These are phyloP conservation scores for Phoeniculus purpureus DNA, from an alignment of 2,797 vertebrate genomes.

Conservation along the genomic window DNA sequence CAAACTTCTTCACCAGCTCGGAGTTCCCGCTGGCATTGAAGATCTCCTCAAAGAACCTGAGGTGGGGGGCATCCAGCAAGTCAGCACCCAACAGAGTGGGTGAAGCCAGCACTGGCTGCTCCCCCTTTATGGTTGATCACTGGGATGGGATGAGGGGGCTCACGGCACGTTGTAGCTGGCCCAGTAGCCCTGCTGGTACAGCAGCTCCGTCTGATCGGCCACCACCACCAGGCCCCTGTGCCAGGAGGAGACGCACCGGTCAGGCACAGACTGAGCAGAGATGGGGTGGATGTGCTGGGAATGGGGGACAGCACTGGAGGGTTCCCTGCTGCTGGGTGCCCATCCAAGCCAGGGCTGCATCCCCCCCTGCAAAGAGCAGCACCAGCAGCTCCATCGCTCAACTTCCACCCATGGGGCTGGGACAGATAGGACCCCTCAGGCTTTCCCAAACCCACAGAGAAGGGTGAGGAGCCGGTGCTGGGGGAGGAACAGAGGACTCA, in stretches of 20 bases:
- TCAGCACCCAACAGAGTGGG: not conserved
- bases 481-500: conserved; percentile 66
- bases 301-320: not conserved
- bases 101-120: not conserved
- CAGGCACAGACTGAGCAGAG: fast-evolving
- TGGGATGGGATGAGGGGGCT: not conserved
- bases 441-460: not conserved
- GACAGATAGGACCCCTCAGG: not conserved
- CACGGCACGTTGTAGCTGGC: conserved; percentile 97
- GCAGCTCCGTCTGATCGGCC: conserved; percentile 84
- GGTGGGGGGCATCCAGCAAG: not conserved
- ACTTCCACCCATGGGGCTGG: not conserved
- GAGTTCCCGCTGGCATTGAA: conserved; percentile 89
- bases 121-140: fast-evolving
- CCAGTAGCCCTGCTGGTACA: conserved; percentile 90
- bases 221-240: conserved; percentile 83
- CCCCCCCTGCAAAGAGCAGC: too few relatives aligned
- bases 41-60: conserved; percentile 87
- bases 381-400: not conserved
- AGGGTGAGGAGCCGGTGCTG: fast-evolving
- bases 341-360: not conserved
- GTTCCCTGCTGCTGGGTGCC: fast-evolving
- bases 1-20: conserved; percentile 86
- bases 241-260: not conserved
- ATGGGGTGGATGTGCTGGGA: fast-evolving